Evolutionary conservation across 2,888 invertebrate species (phyloP).

Genomic region (Dicyrtoma fusca): DNA sequence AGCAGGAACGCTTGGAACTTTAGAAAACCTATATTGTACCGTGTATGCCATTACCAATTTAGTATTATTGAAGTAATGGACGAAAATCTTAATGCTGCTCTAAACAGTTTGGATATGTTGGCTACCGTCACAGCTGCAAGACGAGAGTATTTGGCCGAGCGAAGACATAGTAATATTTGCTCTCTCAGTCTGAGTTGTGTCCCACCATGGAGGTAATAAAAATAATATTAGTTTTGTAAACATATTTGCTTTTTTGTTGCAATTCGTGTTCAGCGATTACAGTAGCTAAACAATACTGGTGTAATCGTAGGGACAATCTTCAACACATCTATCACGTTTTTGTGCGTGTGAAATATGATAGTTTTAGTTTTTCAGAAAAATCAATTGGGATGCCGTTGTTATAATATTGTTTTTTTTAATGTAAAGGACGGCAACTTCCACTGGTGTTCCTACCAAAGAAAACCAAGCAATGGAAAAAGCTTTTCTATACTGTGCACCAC

Average conservation of each 20-base stretch:
- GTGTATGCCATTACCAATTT: no score
- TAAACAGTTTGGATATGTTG: constrained; percentile 46
- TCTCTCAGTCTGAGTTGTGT: constrained; percentile 41
- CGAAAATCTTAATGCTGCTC: constrained; percentile 44
- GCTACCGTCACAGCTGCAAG: constrained; percentile 47
- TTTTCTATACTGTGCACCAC: constrained; percentile 37
- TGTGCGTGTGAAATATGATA: no score
- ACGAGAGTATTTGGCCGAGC: constrained; percentile 46
- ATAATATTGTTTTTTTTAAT: not conserved
- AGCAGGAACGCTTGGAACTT: no score
- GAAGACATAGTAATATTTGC: constrained; percentile 44
- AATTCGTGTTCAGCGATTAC: not conserved
- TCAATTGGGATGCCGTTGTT: not conserved
- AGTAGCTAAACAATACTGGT: not conserved
- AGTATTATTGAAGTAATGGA: constrained; percentile 11
- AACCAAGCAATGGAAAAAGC: constrained; percentile 29
- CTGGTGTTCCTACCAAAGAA: constrained; percentile 32
- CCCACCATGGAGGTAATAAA: constrained; percentile 40
- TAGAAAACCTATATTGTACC: no score
- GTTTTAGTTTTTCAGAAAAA: no score
- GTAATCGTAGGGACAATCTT: no score
- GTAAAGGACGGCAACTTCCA: constrained; percentile 4
- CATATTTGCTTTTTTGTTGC: no score
- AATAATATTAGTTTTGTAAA: no score
- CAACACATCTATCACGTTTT: no score